A percentile compares a stretch with the other conserved stretches of the same genome.
Conservation (phyloP, 2,888 invertebrate species). For the Altica lythri region DNA sequence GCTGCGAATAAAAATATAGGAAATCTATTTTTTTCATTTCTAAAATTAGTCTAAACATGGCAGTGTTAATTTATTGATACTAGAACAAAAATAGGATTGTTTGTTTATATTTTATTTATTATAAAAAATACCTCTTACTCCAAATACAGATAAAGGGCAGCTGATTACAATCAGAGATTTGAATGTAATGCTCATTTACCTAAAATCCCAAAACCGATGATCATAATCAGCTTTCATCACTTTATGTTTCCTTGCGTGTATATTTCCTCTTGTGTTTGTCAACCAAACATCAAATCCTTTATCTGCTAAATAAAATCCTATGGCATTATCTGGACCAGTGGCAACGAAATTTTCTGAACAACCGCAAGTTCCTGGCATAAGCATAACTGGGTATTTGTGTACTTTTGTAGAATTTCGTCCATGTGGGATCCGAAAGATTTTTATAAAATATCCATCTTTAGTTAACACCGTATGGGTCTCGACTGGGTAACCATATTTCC, state of each 20-base stretch:
- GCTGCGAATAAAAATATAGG: too few relatives aligned
- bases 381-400: constrained; percentile 29
- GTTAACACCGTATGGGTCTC: constrained; percentile 70
- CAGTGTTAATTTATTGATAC: too few relatives aligned
- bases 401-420: constrained; percentile 44
- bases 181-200: too few relatives aligned
- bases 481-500: constrained; percentile 66
- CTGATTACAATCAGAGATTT: too few relatives aligned
- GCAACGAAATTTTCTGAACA: constrained; percentile 77
- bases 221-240: constrained; percentile 38
- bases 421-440: constrained; percentile 72
- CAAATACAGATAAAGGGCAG: too few relatives aligned
- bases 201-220: constrained; percentile 28
- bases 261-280: constrained; percentile 62
- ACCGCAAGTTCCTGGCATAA: constrained; percentile 66
- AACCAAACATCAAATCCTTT: constrained; percentile 43
- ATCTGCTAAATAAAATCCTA: constrained; percentile 38
- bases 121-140: too few relatives aligned
- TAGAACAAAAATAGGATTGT: too few relatives aligned
- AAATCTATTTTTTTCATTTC: too few relatives aligned
- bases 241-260: constrained; percentile 58
- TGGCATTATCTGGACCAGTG: constrained; percentile 33
- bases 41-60: too few relatives aligned
- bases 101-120: too few relatives aligned
- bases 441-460: constrained; percentile 76